Percentiles rank a stretch among this genome's conserved stretches.
Conservation (phyloP, 1,140 invertebrate genomes). For the Acromyrmex heyeri region DNA sequence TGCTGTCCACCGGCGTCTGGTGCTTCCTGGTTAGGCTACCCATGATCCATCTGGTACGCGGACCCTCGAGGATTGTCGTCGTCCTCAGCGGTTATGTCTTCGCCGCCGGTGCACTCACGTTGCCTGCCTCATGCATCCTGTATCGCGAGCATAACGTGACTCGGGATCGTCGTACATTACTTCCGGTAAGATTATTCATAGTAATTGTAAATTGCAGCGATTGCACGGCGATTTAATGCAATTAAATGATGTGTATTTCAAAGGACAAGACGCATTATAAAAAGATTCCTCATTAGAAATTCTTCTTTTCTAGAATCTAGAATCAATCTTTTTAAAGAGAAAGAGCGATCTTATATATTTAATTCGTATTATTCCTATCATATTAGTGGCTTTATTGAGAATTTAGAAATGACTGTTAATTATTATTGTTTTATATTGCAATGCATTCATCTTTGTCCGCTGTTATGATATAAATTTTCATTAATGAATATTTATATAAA, state of each 20-base stretch:
- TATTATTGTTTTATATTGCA: background rate
- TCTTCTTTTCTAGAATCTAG: no score
- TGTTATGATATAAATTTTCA: background rate
- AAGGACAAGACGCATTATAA: background rate
- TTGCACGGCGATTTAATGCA: conserved; percentile 36
- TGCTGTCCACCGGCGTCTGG: conserved; percentile 65
- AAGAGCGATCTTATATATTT: background rate
- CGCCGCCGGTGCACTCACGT: conserved; percentile 68
- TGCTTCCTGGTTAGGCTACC: conserved; percentile 72
- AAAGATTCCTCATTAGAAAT: no score
- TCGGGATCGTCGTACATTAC: conserved; percentile 35
- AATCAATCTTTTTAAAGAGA: background rate
- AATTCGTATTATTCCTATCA: background rate
- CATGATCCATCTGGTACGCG: conserved; percentile 74
- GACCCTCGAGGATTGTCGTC: conserved; percentile 72
- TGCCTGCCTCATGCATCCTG: conserved; percentile 76
- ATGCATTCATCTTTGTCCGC: background rate
- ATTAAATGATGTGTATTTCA: conserved; percentile 55
- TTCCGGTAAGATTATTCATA: conserved; percentile 58
- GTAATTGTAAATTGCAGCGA: conserved; percentile 63
- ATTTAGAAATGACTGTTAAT: background rate
- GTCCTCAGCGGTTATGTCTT: conserved; percentile 70
- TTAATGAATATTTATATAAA: background rate
- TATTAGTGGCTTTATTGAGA: background rate
- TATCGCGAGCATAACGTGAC: conserved; percentile 75